Base-by-base conservation (phyloP, 2,113 vertebrate genomes). In the Mobula birostris region DNA sequence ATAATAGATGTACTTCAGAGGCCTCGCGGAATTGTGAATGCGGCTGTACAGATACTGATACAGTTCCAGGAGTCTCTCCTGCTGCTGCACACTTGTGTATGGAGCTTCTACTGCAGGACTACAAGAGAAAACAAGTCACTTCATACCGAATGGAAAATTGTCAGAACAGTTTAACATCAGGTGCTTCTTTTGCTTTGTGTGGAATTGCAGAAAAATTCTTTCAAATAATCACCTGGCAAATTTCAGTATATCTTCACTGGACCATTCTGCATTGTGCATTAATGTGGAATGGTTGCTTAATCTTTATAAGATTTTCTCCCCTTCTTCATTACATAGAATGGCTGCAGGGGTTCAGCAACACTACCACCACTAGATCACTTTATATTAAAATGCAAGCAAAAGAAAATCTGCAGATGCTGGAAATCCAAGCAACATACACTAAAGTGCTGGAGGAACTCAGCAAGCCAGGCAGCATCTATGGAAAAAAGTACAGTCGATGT, bases 21-120 rank as follows among this genome's bases (percentile, higher is more conserved):
- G 99, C 92, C 97, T 97, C 0, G 97, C 97, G 32, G 98, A 98
- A 95, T 98, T 98, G 96, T 99, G 99, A 94, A 99, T 96, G 1
- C 97, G 97, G 96, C 98, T 98, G 95, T 99, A 99, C 82, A 99
- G 97, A 94, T 98, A 97, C 95, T 98, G 99, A 96, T 99, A 99
- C 95, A 99, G 95, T 88, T 97, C 97, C 97, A 99, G 96, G 29
- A 99, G 96, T 94, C 98, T 96, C 94, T 98, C 98, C 95, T 98
- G 98, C 95, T 99, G 97, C 94, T 97, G 97, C 88, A 98, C 97
- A 94, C 95, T 96, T 95, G 97, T 96, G 58, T 99, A 99, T 0
- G 98, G 97, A 29, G 95, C 95, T 94, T 98, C 98, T n/a, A 98
- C 97, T 95, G 98, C 97, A 0, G 99, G 99, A 96, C 99, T 99